These are phyloP conservation scores for Bufo bufo DNA, from an alignment of 2,113 vertebrate genomes.

Conservation along the genomic window DNA sequence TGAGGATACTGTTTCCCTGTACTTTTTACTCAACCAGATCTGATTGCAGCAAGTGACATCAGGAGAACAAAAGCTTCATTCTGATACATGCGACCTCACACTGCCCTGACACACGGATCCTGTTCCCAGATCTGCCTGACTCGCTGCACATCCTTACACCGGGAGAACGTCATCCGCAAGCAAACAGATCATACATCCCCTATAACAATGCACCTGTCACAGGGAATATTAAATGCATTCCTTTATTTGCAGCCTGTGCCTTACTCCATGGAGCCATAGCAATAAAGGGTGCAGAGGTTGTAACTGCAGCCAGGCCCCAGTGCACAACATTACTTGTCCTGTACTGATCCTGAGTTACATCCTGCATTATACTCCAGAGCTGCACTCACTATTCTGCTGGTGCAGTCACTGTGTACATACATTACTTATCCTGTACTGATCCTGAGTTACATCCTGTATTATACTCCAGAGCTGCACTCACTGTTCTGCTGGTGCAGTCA, in stretches of 20 bases:
- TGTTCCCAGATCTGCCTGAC: constrained; percentile 15
- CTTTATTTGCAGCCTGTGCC: neutral
- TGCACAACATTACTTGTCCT: neutral
- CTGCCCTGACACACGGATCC: constrained; percentile 22
- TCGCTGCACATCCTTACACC: constrained; percentile 14
- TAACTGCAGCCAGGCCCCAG: neutral
- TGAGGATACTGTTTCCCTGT: constrained; percentile 26
- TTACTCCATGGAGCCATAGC: neutral
- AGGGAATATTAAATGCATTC: neutral
- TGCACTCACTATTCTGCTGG: too few relatives aligned
- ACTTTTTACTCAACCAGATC: constrained; percentile 28
- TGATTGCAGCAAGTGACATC: constrained; percentile 34
- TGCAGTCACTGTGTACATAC: too few relatives aligned
- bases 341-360: too few relatives aligned
- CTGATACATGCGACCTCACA: constrained; percentile 27
- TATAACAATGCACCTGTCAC: constrained; percentile 1
- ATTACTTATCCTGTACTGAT: too few relatives aligned
- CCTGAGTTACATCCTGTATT: too few relatives aligned
- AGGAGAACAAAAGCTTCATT: constrained; percentile 28
- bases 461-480: too few relatives aligned
- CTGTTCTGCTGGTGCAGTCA: too few relatives aligned
- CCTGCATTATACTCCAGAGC: too few relatives aligned
- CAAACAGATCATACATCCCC: neutral
- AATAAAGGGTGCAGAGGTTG: neutral
- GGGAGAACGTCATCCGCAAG: neutral